phyloP scores from a whole-genome alignment of 2,113 vertebrate genomes.

The Poeciliopsis occidentalis region DNA sequence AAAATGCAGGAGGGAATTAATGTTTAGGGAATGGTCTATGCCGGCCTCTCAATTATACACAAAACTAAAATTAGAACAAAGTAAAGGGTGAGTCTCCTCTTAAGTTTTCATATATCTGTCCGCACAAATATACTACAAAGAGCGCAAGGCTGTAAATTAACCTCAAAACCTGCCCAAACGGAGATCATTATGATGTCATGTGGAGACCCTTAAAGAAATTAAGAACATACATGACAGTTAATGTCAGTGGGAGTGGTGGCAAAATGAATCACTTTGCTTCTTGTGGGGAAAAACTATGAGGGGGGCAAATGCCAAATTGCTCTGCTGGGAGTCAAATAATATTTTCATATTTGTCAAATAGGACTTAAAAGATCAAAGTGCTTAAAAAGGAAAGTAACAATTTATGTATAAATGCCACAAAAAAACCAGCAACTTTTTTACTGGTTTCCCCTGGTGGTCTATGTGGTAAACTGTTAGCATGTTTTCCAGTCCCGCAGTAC shows the following conservation, averaged over 20 bases:
- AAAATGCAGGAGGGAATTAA: not conserved
- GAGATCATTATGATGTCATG: constrained; percentile 42
- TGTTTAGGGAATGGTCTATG: not conserved
- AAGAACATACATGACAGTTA: constrained; percentile 4
- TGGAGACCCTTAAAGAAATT: not conserved
- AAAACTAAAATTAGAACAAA: not conserved
- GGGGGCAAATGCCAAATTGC: not conserved
- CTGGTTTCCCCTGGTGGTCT: constrained; percentile 58
- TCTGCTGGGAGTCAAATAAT: not conserved
- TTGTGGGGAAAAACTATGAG: not conserved
- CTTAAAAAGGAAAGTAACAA: not conserved
- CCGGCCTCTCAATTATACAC: not conserved
- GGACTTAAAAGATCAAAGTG: not conserved
- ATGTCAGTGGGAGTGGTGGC: not conserved
- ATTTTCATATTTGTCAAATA: not conserved
- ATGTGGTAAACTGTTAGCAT: constrained; percentile 57
- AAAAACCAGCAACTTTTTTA: constrained; percentile 13
- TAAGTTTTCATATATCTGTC: constrained; percentile 58
- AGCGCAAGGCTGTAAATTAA: constrained; percentile 30
- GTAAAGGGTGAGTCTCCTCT: constrained; percentile 16
- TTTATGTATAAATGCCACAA: constrained; percentile 4
- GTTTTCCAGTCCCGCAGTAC: constrained; percentile 28
- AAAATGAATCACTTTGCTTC: not conserved
- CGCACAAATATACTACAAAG: constrained; percentile 27
- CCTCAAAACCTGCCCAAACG: constrained; percentile 36